Base-by-base conservation (phyloP, 2,797 vertebrate genomes). In the Pyrocephalus nanus region DNA sequence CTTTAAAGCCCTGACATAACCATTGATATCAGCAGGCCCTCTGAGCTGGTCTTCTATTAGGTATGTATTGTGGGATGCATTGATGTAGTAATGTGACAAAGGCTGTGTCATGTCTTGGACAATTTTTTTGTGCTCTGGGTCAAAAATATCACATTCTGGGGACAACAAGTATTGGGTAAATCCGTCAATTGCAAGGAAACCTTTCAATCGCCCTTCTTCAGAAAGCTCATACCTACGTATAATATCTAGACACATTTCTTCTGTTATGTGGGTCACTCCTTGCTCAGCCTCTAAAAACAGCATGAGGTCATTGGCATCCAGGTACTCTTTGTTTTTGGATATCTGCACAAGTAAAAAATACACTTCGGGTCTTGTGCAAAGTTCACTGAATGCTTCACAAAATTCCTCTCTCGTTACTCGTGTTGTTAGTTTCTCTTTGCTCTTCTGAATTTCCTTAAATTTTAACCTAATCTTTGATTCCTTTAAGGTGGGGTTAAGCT, bases 281-380 rank as follows among this genome's bases (percentile, higher is more conserved):
- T 99, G 99, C 97, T 99, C 99, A 8, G 99, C 98, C 97, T 99
- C 99, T 93, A 99, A 94, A 96, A 99, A 99, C 65, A 99, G 98
- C 72, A 99, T 98, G 25, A 99, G 98, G 95, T 99, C 99, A 96
- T 99, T 98, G 53, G 98, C 98, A 93, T 99, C 99, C 95, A 99
- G 96, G 80, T 98, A 99, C 96, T 99, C 99, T 38, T 99, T 98
- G 97, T 99, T 99, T 97, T 99, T 99, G 27, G 99, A 99, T 92
- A 99, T 99, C 95, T 99, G 99, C 69, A 99, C 99, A 61, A 99
- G 97, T 53, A 99, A 96, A 97, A 99, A 99, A 97, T 99, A 99
- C 50, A 99, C 99, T 74, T 99, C 99, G 1, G 99, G 99, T 48
- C 99, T 98, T 6, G 99, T 99, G 96, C 99, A 99, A 42, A 99